Percentiles rank a stretch among this genome's conserved stretches.
phyloP scores from a whole-genome alignment of 2,113 vertebrate genomes.

The Neogale vison region DNA sequence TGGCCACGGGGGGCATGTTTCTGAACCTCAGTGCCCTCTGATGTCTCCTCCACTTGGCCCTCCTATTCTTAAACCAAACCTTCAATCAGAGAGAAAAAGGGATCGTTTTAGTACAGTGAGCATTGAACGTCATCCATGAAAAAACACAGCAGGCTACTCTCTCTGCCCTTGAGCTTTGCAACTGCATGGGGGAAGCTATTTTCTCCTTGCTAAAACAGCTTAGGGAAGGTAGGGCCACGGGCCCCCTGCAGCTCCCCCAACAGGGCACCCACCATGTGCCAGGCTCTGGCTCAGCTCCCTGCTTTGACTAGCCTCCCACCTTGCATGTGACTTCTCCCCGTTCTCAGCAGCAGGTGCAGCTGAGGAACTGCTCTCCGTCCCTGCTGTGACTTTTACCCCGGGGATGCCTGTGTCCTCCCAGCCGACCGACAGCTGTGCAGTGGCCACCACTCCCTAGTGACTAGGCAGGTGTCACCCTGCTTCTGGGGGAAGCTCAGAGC shows the following conservation, averaged over 20 bases:
- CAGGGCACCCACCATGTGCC: not conserved
- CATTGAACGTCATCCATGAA: not conserved
- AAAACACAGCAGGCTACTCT: not conserved
- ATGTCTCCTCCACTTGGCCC: slow-evolving; percentile 85
- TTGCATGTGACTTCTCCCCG: not conserved
- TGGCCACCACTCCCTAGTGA: not conserved
- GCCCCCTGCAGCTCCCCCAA: not conserved
- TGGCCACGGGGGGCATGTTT: slow-evolving; percentile 41
- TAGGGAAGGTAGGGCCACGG: not conserved
- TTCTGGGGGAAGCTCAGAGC: not conserved
- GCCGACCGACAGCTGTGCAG: not conserved
- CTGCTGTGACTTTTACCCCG: not conserved
- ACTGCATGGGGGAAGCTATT: not conserved
- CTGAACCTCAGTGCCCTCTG: slow-evolving; percentile 80
- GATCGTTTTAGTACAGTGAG: not conserved
- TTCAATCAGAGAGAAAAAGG: slow-evolving; percentile 61
- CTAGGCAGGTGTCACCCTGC: not conserved
- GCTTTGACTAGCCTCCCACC: not conserved
- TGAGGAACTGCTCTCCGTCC: not conserved
- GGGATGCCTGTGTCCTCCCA: not conserved
- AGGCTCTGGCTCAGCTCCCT: not conserved
- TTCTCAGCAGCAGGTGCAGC: not conserved
- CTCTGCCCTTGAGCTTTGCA: not conserved
- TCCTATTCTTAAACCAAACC: slow-evolving; percentile 89
- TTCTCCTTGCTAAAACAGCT: not conserved